Percentiles rank a stretch among this genome's conserved stretches.
Conservation (phyloP, 1,140 invertebrate species). For the Zeugodacus cucurbitae region DNA sequence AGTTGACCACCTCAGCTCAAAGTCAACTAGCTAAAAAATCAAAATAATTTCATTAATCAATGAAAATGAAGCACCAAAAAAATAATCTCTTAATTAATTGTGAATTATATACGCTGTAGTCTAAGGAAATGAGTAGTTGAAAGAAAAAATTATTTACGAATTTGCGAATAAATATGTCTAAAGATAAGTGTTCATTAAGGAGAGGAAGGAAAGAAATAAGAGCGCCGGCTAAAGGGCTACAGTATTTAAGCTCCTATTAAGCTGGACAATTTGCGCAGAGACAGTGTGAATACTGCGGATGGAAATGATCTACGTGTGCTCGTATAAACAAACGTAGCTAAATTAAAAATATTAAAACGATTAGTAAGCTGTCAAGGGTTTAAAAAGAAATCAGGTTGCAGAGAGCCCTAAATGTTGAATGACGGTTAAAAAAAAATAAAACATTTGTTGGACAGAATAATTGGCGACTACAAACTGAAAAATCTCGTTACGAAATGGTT, state of each 20-base stretch:
- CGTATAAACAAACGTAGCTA: neutral
- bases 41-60: slow-evolving; percentile 52
- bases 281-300: neutral
- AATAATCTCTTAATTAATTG: slow-evolving; percentile 39
- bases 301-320: neutral
- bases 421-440: no score
- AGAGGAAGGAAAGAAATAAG: neutral
- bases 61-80: neutral
- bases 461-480: no score
- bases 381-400: no score
- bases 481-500: no score
- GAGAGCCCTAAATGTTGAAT: no score
- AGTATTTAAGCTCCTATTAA: neutral
- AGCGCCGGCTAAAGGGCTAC: neutral
- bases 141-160: slow-evolving; percentile 41
- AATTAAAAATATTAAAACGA: no score
- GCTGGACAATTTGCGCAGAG: neutral
- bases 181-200: slow-evolving; percentile 26
- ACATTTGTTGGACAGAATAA: no score
- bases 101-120: neutral
- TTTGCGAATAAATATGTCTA: neutral
- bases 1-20: slow-evolving; percentile 88
- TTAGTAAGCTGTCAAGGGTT: no score
- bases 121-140: slow-evolving; percentile 11
- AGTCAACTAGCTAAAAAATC: slow-evolving; percentile 63